Percentiles rank a stretch among this genome's conserved stretches.
These are phyloP conservation scores for Zenarchopterus dispar DNA, from an alignment of 2,797 vertebrate species.

Conservation along the genomic window DNA sequence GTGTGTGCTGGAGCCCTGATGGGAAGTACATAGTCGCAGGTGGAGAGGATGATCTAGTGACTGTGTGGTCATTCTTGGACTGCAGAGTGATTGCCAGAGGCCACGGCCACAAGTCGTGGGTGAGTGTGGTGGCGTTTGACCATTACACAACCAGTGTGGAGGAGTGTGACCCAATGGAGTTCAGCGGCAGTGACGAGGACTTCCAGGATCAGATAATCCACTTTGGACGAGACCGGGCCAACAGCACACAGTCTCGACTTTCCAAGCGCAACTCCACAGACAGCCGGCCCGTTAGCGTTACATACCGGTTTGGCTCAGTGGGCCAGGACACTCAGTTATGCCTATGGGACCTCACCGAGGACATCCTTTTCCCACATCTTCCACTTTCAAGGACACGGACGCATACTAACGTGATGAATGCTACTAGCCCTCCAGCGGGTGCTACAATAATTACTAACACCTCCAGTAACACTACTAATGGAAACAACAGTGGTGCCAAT, in stretches of 20 bases:
- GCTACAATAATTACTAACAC: slow-evolving; percentile 50
- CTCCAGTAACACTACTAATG: slow-evolving; percentile 84
- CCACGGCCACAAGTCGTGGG: slow-evolving; percentile 97
- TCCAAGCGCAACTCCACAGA: slow-evolving; percentile 98
- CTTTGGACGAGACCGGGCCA: slow-evolving; percentile 86
- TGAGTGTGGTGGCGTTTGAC: slow-evolving; percentile 95
- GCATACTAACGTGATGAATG: slow-evolving; percentile 98
- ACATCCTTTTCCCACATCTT: slow-evolving; percentile 97
- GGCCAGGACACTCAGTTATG: slow-evolving; percentile 98
- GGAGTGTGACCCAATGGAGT: slow-evolving; percentile 89
- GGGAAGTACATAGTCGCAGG: slow-evolving; percentile 97
- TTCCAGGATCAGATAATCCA: slow-evolving; percentile 91
- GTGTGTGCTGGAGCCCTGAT: slow-evolving; percentile 97
- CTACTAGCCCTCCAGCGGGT: slow-evolving; percentile 86
- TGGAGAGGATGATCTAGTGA: slow-evolving; percentile 95
- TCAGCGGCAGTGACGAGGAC: slow-evolving; percentile 96
- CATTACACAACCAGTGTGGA: slow-evolving; percentile 95
- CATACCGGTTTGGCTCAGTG: slow-evolving; percentile 93
- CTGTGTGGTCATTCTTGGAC: slow-evolving; percentile 95
- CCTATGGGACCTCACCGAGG: slow-evolving; percentile 98
- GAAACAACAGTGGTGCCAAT: slow-evolving; percentile 77
- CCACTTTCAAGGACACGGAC: slow-evolving; percentile 96
- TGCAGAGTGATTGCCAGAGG: slow-evolving; percentile 93
- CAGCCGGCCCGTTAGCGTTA: slow-evolving; percentile 92
- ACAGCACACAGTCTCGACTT: slow-evolving; percentile 92